Percentiles rank a stretch among this genome's conserved stretches.
Conservation (phyloP, 2,888 invertebrate species). For the Sepiola atlantica region DNA sequence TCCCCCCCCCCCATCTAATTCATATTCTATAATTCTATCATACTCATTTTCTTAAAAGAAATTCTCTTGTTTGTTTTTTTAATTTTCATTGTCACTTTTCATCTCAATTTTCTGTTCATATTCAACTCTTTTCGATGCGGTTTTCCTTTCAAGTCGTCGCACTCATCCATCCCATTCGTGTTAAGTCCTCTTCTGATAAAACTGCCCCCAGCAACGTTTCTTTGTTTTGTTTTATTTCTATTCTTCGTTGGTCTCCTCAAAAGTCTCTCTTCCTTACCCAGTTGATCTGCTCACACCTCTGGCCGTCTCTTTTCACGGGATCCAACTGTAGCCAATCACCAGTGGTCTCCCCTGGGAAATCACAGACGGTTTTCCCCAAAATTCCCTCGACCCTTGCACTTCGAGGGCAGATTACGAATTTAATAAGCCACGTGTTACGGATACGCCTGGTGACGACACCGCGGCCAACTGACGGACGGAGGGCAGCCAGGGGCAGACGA, state of each 20-base stretch:
- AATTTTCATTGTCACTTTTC: too few species aligned
- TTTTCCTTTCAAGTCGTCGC: not conserved
- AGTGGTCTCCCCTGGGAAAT: not conserved
- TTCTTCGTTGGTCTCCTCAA: not conserved
- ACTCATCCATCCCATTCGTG: not conserved
- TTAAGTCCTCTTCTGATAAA: not conserved
- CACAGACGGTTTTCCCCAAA: not conserved
- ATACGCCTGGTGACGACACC: not conserved
- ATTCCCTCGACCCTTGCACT: slow-evolving; percentile 9
- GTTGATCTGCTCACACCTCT: not conserved
- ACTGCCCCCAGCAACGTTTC: not conserved
- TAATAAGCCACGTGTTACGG: slow-evolving; percentile 32
- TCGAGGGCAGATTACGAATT: not conserved
- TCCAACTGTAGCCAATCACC: slow-evolving; percentile 10
- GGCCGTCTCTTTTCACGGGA: slow-evolving; percentile 32
- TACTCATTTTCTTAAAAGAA: too few species aligned
- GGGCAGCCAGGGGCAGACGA: not conserved
- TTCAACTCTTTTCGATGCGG: too few species aligned
- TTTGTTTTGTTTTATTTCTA: not conserved
- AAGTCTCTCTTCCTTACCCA: not conserved
- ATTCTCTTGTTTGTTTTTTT: too few species aligned
- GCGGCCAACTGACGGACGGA: not conserved
- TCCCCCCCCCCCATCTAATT: too few species aligned
- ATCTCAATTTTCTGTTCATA: too few species aligned
- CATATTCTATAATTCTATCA: too few species aligned